phyloP scores from a whole-genome alignment of 2,888 invertebrate species.

The Cyclophora punctaria region DNA sequence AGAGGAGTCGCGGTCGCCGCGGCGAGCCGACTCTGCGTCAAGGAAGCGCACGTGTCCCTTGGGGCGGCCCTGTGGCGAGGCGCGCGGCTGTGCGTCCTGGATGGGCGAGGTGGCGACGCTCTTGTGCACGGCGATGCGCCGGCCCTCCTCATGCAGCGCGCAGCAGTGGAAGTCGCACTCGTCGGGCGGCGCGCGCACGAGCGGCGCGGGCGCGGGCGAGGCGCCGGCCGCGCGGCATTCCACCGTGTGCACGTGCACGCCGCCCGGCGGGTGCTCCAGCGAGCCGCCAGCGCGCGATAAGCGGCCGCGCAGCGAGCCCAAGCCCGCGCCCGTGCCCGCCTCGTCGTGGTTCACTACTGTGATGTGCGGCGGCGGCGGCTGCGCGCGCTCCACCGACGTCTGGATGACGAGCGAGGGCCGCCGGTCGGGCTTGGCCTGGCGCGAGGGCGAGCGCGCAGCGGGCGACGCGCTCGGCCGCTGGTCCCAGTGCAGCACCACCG shows the following conservation, averaged over 20 bases:
- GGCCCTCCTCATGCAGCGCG: conserved; percentile 93
- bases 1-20: conserved; percentile 87
- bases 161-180: conserved; percentile 98
- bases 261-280: conserved; percentile 77
- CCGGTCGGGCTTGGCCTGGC: conserved; percentile 70
- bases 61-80: conserved; percentile 80
- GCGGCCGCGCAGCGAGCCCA: conserved; percentile 73
- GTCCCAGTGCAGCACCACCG: conserved; percentile 97
- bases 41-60: conserved; percentile 90
- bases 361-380: conserved; percentile 87
- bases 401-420: conserved; percentile 84
- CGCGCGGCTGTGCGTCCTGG: conserved; percentile 82
- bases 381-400: conserved; percentile 82
- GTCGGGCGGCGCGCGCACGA: conserved; percentile 79
- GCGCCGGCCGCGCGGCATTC: conserved; percentile 79
- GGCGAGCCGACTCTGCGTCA: conserved; percentile 80
- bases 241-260: conserved; percentile 89
- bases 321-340: conserved; percentile 80
- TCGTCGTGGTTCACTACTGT: conserved; percentile 96
- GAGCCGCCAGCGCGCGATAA: conserved; percentile 81
- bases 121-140: conserved; percentile 93
- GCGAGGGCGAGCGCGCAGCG: conserved; percentile 72
- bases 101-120: conserved; percentile 95
- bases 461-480: conserved; percentile 84
- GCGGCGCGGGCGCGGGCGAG: conserved; percentile 70